phyloP scores from a whole-genome alignment of 2,888 invertebrate species.

The Sesamia inferens region DNA sequence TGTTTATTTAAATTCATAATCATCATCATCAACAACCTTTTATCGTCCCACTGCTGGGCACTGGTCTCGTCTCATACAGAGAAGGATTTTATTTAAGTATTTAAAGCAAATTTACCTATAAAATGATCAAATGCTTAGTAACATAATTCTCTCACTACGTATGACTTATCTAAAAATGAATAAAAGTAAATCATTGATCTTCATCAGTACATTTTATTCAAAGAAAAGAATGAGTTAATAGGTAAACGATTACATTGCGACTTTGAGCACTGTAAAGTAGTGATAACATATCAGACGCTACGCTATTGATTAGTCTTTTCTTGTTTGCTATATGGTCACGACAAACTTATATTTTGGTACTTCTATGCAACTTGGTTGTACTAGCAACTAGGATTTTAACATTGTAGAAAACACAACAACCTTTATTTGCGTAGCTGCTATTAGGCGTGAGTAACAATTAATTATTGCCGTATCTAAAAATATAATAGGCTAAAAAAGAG shows the following conservation, averaged over 20 bases:
- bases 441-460: background rate
- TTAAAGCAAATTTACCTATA: background rate
- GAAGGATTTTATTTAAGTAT: background rate
- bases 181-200: background rate
- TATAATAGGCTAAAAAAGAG: background rate
- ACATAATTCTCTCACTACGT: background rate
- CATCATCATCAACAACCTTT: too few relatives aligned
- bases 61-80: too few relatives aligned
- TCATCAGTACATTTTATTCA: background rate
- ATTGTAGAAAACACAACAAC: background rate
- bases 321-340: conserved; percentile 36
- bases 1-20: too few relatives aligned
- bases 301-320: conserved; percentile 15
- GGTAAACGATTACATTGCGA: conserved; percentile 15
- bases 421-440: background rate
- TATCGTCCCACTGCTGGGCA: too few relatives aligned
- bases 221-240: background rate
- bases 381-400: background rate
- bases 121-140: background rate
- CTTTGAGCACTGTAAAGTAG: conserved; percentile 25
- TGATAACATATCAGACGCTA: conserved; percentile 35
- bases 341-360: background rate
- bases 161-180: background rate
- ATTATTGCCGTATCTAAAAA: conserved; percentile 2
- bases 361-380: background rate